phyloP scores from a whole-genome alignment of 2,113 vertebrate species.

The Campylomormyrus numenius region DNA sequence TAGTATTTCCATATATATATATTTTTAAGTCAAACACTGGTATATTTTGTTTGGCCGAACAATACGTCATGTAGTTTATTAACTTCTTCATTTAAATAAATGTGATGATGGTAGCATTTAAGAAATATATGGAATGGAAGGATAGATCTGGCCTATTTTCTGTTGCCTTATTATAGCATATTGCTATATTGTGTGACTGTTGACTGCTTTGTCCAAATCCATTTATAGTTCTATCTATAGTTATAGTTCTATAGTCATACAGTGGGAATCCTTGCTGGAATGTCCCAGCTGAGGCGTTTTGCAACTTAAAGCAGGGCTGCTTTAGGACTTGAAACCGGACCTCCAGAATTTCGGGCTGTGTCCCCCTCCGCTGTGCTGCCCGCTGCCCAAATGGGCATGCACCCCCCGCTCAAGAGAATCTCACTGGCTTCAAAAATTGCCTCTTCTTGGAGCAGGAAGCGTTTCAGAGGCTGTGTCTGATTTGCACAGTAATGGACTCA shows the following conservation, averaged over 20 bases:
- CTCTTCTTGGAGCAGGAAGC: background rate
- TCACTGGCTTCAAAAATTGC: background rate
- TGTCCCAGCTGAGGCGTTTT: background rate
- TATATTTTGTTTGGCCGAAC: background rate
- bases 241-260: background rate
- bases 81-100: background rate
- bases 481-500: conserved; percentile 3
- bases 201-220: background rate
- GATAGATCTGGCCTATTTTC: background rate
- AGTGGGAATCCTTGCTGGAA: background rate
- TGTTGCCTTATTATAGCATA: background rate
- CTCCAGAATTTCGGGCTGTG: background rate
- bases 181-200: background rate
- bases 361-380: background rate
- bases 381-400: background rate
- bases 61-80: background rate
- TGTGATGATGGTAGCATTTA: background rate
- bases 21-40: background rate
- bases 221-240: background rate
- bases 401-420: background rate
- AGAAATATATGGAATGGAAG: background rate
- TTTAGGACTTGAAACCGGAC: background rate
- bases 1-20: too few relatives aligned
- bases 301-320: background rate
- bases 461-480: background rate